These are phyloP conservation scores for Sipha flava DNA, from an alignment of 1,140 invertebrate species.

Conservation along the genomic window DNA sequence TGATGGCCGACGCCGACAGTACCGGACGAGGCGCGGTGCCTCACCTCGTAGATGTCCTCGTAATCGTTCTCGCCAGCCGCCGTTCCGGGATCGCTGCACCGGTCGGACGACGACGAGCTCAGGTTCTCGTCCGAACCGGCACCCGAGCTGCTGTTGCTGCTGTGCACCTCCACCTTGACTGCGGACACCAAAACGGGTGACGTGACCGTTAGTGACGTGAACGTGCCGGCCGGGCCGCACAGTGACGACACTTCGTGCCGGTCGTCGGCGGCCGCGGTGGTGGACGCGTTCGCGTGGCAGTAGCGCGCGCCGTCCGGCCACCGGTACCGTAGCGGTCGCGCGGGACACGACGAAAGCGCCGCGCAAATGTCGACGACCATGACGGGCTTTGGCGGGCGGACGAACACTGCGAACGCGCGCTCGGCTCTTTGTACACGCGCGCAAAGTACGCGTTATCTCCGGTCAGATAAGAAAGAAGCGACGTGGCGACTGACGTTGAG, in stretches of 20 bases:
- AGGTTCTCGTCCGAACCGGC: constrained; percentile 52
- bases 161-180: constrained; percentile 60
- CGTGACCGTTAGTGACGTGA: not conserved
- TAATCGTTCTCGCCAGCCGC: constrained; percentile 56
- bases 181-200: constrained; percentile 35
- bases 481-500: no score
- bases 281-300: not conserved
- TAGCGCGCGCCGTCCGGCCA: not conserved
- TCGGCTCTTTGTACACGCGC: no score
- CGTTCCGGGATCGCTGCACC: constrained; percentile 35
- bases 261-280: no score
- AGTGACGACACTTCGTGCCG: not conserved
- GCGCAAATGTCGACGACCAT: not conserved
- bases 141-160: constrained; percentile 47
- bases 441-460: no score
- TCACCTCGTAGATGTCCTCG: constrained; percentile 61
- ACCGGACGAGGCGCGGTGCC: constrained; percentile 1
- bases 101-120: constrained; percentile 40
- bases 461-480: no score
- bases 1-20: not conserved
- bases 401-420: no score
- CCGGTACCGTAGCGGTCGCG: not conserved
- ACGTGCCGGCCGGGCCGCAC: not conserved
- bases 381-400: no score
- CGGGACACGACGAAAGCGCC: not conserved